Base-by-base conservation (phyloP, 2,888 invertebrate species). In the Heliconius ethilla region DNA sequence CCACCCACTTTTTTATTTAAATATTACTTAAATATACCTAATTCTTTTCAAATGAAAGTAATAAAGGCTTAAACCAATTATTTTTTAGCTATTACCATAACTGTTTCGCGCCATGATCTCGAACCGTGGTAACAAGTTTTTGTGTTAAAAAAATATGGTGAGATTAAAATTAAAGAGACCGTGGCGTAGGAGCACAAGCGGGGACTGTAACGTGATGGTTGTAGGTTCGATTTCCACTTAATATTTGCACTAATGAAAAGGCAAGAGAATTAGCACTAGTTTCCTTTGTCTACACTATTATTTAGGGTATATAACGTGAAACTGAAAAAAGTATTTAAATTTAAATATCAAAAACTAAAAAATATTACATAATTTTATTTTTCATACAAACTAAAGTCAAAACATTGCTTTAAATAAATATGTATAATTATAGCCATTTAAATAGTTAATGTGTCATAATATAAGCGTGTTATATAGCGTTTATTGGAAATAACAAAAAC, bases 71-170 rank as follows among this genome's bases (percentile, higher is more conserved):
- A 73, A 75, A 33, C 37, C 67, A 66, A 77, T 78, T 76, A 79
- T 78, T 81, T 82, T 80, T 79, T 79, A 55, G 37, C 29, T 76
- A 76, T 75, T 22, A 51, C 78, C 81, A 78, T 79, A 81, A 82
- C 76, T 81, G 82, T 83, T 82, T 82, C 80, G 82, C 79, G 75
- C 82, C 80, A 75, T 80, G 80, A 80, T 81, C 79, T 77, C 78
- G 78, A 78, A 76, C 83, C 84, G 83, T 81, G 78, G 79, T 74
- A 83, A 83, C 77, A 82, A 82, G 51, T 77, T 79, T 33, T 83
- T 82, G 62, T 69, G 40, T 62, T 25, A 6, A 40, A 40, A n/a
- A 84, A 82, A 80, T 78, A 75, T 83, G 83, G 84, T 83, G 78
- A 84, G 78, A 78, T 63, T 70, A 45, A 29, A 27, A 11, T 70